Evolutionary conservation across 2,888 invertebrate species (phyloP).

Genomic region (Drosophila hamatofila): DNA sequence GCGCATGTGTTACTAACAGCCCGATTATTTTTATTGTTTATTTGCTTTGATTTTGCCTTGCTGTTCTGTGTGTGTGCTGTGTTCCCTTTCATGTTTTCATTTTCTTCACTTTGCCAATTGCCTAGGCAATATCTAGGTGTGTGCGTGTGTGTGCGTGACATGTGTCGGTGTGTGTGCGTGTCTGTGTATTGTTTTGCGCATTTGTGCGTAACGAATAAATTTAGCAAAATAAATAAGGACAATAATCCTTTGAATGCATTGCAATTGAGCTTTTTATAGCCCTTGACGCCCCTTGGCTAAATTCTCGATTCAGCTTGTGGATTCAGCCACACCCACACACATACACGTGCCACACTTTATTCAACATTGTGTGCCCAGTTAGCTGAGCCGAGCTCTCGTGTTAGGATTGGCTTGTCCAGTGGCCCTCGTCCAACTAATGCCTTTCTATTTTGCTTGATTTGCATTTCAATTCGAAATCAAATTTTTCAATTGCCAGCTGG

Average conservation of each 20-base stretch:
- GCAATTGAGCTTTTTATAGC: constrained; percentile 79
- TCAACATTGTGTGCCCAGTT: constrained; percentile 57
- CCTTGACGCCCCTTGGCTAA: constrained; percentile 50
- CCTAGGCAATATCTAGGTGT: constrained; percentile 22
- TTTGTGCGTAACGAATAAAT: constrained; percentile 81
- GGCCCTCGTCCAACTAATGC: constrained; percentile 49
- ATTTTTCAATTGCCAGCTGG: constrained; percentile 78
- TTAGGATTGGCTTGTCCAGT: constrained; percentile 37
- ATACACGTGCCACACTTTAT: constrained; percentile 64
- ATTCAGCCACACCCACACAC: constrained; percentile 17
- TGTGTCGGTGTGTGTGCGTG: constrained; percentile 28
- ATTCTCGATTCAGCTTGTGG: constrained; percentile 27
- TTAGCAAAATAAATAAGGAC: constrained; percentile 82
- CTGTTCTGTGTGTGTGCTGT: constrained; percentile 41
- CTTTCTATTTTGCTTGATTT: constrained; percentile 78
- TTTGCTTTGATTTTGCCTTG: constrained; percentile 74
- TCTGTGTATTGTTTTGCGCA: constrained; percentile 66
- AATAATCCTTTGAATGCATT: constrained; percentile 81
- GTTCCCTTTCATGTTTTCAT: constrained; percentile 71
- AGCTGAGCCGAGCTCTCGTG: constrained; percentile 51
- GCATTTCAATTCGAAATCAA: constrained; percentile 81
- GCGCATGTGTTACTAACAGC: constrained; percentile 79
- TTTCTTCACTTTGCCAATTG: constrained; percentile 40
- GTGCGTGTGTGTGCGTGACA: constrained; percentile 9
- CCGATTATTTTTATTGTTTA: constrained; percentile 81